Evolutionary conservation across 2,888 invertebrate species (phyloP), one percentile per base, ranked within the genome.

Genomic region (Aphidius colemani): DNA sequence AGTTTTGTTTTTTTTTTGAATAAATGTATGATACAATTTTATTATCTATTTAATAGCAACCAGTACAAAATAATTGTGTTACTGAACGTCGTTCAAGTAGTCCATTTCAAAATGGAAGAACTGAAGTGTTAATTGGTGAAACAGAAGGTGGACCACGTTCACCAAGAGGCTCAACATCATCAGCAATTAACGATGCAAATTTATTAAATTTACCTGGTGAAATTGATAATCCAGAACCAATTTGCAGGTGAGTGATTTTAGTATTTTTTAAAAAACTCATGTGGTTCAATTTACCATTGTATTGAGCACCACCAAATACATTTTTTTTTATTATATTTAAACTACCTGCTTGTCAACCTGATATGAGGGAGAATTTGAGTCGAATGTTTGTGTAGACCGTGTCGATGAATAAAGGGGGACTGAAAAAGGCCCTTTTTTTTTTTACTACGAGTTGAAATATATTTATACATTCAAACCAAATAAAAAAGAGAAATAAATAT

Each of bases 101-200:
- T 72, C 87, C 87, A 51, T 87, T 86, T 80, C 85, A 86, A 77
- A 91, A 91, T 88, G 91, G 92, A 59, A 85, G 90, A 71, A 90
- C 90, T 75, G 92, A 92, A 83, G 87, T 90, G 76, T 85, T 91
- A 79, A 86, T 92, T 74, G 90, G 90, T 8, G 88, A 89, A 69
- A 72, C 78, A 63, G 82, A 82, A 71, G 80, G 81, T 69, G 79
- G 80, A 58, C 80, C 83, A 75, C 77, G 84, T 77, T 82, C 83
- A 71, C 79, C 79, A 59, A 74, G 82, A 67, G 81, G 80, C 71
- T 82, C 82, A 65, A 82, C 82, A 59, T 81, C 81, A 63, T 81
- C 78, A 65, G 75, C 80, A 59, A 73, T 76, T 69, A 79, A 78
- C 73, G 81, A 81, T 73, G 73, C 70, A 62, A 78, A 78, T 66